A percentile compares a stretch with the other conserved stretches of the same genome.
Evolutionary conservation across 2,113 vertebrate species (phyloP).

Genomic region (Accipiter cooperii): DNA sequence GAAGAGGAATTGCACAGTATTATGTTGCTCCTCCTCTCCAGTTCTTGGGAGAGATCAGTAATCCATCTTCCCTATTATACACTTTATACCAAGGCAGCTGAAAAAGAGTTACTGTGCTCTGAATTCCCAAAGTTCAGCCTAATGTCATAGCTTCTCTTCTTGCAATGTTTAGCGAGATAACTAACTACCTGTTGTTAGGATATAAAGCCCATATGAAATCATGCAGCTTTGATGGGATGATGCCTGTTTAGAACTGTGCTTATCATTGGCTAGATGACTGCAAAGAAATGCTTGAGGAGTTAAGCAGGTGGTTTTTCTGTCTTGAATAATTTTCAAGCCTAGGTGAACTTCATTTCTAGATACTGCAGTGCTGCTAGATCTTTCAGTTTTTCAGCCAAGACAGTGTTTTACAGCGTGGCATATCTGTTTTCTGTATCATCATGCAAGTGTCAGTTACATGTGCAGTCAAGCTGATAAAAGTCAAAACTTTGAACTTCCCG

Average conservation of each 20-base stretch:
- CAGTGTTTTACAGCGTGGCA: not conserved
- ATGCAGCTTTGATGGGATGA: not conserved
- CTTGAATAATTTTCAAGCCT: not conserved
- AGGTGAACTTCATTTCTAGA: not conserved
- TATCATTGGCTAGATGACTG: not conserved
- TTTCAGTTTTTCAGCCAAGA: not conserved
- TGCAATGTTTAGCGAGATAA: not conserved
- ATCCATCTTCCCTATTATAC: not conserved
- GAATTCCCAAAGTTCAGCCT: not conserved
- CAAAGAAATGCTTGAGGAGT: not conserved
- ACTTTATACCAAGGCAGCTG: not conserved
- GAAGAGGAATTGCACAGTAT: not conserved
- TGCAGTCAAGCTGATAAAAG: not conserved
- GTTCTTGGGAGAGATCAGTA: not conserved
- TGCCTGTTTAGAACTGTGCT: not conserved
- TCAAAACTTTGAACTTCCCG: not conserved
- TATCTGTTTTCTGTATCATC: not conserved
- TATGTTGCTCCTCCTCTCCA: not conserved
- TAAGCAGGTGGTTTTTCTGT: not conserved
- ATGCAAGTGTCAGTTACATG: not conserved
- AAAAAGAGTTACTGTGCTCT: not conserved
- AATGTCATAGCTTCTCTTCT: not conserved
- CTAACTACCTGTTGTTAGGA: not conserved
- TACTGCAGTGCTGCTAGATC: not conserved
- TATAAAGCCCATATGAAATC: not conserved